Base-by-base conservation (phyloP, 2,888 invertebrate species). In the Silvanus unidentatus region DNA sequence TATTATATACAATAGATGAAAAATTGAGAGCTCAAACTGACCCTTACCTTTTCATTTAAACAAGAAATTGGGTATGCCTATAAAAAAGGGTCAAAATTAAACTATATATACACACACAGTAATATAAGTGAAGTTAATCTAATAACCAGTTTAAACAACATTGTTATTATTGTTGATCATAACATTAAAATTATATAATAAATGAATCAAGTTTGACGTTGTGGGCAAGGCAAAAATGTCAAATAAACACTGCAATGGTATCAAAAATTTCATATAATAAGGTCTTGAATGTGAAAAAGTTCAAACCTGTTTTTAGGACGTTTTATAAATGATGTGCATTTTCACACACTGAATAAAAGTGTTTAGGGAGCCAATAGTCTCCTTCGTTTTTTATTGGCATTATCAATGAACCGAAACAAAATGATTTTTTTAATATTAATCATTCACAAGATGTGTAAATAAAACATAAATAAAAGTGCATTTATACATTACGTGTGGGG, bases 111-210 rank as follows among this genome's bases (percentile, higher is more conserved):
- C 8, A 22, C 8, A 22, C 3, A 3, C 22, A 22, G 22, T 59
- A 61, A 61, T 59, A 57, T 59, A 53, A 52, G 48, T 46, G 51
- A 47, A 61, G 60, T 60, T 63, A 64, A 65, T 65, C 61, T 62
- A 62, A 58, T 63, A 64, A 63, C 64, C 63, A 64, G 64, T 64
- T 58, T 54, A 62, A 60, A 58, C 59, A 55, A 58, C 57, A 52
- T 53, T 32, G 52, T 49, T 54, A 61, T 61, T 60, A 58, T 57
- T 57, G 57, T 58, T 56, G 54, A 62, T 64, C 64, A 62, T 58
- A 65, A 66, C 63, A 65, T 62, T 64, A 62, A 65, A 64, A 64
- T 64, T 62, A 57, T 59, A 62, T 65, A 63, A 65, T 63, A 63
- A 65, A 65, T 65, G 64, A 59, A 57, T 59, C 57, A 56, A 59